These are phyloP conservation scores for Acleris sparsana DNA, from an alignment of 2,888 invertebrate species.

Conservation along the genomic window DNA sequence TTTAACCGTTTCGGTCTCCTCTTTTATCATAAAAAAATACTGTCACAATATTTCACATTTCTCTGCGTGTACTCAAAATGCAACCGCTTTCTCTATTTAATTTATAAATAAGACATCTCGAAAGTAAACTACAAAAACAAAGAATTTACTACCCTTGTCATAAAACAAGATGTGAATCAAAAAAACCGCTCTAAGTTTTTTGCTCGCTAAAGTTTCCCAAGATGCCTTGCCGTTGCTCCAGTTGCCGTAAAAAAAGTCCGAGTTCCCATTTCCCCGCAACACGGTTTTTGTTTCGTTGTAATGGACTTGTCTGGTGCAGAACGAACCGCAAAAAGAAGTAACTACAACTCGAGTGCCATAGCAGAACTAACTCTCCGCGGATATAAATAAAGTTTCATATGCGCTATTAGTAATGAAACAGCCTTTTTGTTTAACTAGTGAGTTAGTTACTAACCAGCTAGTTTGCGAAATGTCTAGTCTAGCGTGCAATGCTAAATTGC, in stretches of 20 bases:
- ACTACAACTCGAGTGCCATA: no score
- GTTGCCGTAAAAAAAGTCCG: slow-evolving; percentile 22
- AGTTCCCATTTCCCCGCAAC: slow-evolving; percentile 32
- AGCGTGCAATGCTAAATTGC: background rate
- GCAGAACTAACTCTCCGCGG: no score
- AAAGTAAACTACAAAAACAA: slow-evolving; percentile 1
- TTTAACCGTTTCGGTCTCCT: no score
- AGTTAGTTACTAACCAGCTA: slow-evolving; percentile 37
- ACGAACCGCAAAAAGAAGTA: background rate
- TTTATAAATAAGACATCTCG: background rate
- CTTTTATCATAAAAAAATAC: no score
- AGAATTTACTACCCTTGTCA: background rate
- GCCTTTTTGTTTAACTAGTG: no score
- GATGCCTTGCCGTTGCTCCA: background rate
- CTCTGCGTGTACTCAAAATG: no score
- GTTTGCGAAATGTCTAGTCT: slow-evolving; percentile 30
- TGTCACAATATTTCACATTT: no score
- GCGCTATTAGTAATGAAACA: no score
- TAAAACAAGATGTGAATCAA: slow-evolving; percentile 8
- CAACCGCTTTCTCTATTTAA: background rate
- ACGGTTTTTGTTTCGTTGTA: slow-evolving; percentile 38
- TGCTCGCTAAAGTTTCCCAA: background rate
- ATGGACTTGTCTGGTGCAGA: slow-evolving; percentile 42
- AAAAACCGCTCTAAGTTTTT: background rate
- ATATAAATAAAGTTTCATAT: no score